Conservation (phyloP, 2,888 invertebrate genomes). For the Teleogryllus oceanicus region DNA sequence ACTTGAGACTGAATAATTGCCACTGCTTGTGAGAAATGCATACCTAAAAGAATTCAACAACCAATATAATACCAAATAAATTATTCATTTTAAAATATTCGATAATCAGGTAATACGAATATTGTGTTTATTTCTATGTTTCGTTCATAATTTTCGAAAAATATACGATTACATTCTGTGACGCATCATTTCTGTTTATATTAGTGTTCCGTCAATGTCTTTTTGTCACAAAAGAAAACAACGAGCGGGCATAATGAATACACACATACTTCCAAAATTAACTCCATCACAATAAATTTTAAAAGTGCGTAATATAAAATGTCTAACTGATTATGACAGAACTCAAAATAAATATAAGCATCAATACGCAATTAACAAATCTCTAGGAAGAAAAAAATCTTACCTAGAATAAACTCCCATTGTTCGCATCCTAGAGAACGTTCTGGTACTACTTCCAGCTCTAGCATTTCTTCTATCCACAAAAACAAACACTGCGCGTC, state of each 20-base stretch:
- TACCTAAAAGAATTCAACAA: conserved; percentile 58
- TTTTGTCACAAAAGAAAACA: conserved; percentile 4
- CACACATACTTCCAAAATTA: too few relatives aligned
- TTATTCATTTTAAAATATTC: too few relatives aligned
- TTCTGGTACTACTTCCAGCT: conserved; percentile 94
- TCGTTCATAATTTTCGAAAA: too few relatives aligned
- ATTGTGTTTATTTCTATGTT: too few relatives aligned
- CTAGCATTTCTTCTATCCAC: conserved; percentile 67
- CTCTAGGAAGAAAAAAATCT: conserved; percentile 46
- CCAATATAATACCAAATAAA: not conserved
- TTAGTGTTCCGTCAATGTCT: not conserved
- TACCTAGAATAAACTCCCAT: conserved; percentile 96
- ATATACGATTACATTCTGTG: not conserved
- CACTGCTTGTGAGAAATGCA: conserved; percentile 97
- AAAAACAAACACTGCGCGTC: conserved; percentile 41
- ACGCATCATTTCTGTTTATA: not conserved
- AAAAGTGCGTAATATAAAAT: too few relatives aligned
- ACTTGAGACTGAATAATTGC: conserved; percentile 96
- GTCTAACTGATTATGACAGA: too few relatives aligned
- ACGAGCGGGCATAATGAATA: too few relatives aligned
- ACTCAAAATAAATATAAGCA: too few relatives aligned
- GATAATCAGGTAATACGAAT: too few relatives aligned
- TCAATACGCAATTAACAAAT: not conserved
- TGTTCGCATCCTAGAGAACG: conserved; percentile 92
- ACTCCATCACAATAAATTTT: too few relatives aligned